Evolutionary conservation across 2,797 vertebrate genomes (phyloP), one percentile per base, ranked within the genome.

Genomic region (Anabas testudineus): DNA sequence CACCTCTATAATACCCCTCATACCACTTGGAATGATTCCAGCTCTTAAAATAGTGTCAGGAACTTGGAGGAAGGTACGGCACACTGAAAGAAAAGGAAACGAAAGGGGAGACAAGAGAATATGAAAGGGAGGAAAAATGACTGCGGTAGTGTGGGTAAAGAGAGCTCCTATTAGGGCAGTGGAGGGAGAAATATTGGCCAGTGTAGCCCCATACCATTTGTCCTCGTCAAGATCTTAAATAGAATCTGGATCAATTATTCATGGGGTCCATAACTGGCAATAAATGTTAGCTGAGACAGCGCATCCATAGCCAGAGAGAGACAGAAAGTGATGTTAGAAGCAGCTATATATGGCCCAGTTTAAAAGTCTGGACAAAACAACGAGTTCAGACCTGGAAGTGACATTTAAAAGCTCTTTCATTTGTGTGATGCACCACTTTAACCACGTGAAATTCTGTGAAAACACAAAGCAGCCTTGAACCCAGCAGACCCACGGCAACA

Each of bases 241-340:
- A 92, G 90, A 93, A 92, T 86, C 54, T 4, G 72, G 78, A 91
- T 93, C 86, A 92, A 92, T 92, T 92, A 92, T 93, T 92, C 86
- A 92, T 86, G 53, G 48, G 58, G 78, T 83, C 87, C 85, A 89
- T 92, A 92, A 91, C 88, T 83, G 78, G 87, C 88, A 87, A 87
- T 90, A 90, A 91, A 91, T 87, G 90, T 88, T 90, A 88, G 87
- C 89, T 55, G 84, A 81, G 79, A 88, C 84, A 81, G 71, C 78
- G 85, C 62, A 59, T 83, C 60, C 45, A 9, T 22, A 66, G 71
- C 77, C 52, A 16, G 12, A 39, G 34, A 49, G 45, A 79, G 69
- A 69, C 45, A 41, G 62, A 76, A 63, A 74, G 72, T 45, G 57
- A 74, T 78, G 77, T 84, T 82, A 73, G 67, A 71, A 56, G 71